Base-by-base conservation (phyloP, 2,888 invertebrate genomes). In the Clepsis dumicolana region DNA sequence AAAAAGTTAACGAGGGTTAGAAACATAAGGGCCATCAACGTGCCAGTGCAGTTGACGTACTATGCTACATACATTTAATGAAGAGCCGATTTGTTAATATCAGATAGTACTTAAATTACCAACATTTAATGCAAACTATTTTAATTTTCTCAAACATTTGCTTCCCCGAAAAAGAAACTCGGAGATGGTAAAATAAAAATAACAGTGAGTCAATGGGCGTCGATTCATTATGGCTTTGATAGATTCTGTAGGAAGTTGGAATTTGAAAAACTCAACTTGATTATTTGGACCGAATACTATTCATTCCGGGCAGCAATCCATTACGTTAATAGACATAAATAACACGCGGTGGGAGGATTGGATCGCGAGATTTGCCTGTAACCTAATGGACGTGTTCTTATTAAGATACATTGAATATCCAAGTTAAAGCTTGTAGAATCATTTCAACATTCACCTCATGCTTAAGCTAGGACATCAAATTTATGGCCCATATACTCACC, bases 1-100 rank as follows among this genome's bases (percentile, higher is more conserved):
- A 85, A 87, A 88, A 88, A 86, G 83, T 86, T 88, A 89, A 88
- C 86, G 86, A 88, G 85, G 75, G 77, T 81, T 78, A 80, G 80
- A 76, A 79, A 78, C 76, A 80, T 75, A 65, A 74, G 70, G 71
- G 73, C 71, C 71, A 78, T 56, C 48, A 14, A 41, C 59, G 32
- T 57, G 38, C 50, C 16, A 48, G 35, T 14, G 61, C 10, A 38
- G 27, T 65, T 66, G 57, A 57, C 48, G 66, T 61, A 44, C 35
- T 67, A 48, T 52, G 16, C 18, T 8, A 18, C 5, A 18, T 44
- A 2, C 18, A 18, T 44, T 18, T n/a, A 5, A 18, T 44, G 44
- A 44, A 18, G 2, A 16, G 8, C 29, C n/a, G n/a, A 29, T 29
- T 29, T 29, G 29, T 29, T 4, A 7, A 3, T 29, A 29, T 29